A percentile compares a stretch with the other conserved stretches of the same genome.
Evolutionary conservation across 2,113 vertebrate genomes (phyloP).

Genomic region (Aix galericulata): DNA sequence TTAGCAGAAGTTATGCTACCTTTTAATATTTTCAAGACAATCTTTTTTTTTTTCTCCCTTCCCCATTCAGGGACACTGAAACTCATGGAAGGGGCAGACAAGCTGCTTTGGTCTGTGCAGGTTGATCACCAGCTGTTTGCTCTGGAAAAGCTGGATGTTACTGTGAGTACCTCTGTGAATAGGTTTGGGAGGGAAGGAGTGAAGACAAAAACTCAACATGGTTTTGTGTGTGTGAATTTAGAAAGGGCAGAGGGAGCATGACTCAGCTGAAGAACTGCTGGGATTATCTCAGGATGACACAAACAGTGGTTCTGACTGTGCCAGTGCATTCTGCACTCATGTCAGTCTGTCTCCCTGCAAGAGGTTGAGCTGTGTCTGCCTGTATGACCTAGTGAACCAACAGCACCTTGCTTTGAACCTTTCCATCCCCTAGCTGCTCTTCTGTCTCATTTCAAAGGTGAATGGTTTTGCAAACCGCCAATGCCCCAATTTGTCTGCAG

Average conservation of each 20-base stretch:
- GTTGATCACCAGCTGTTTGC: constrained; percentile 98
- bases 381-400: not conserved
- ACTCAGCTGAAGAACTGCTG: not conserved
- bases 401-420: not conserved
- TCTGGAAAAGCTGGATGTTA: constrained; percentile 94
- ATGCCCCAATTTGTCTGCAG: not conserved
- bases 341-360: not conserved
- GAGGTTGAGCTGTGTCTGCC: not conserved
- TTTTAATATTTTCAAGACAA: not conserved
- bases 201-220: not conserved
- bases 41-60: too few species aligned
- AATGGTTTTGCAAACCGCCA: not conserved
- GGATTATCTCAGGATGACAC: not conserved
- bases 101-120: constrained; percentile 94
- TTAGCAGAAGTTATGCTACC: not conserved
- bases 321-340: not conserved
- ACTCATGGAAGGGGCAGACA: constrained; percentile 94
- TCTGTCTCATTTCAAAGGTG: not conserved
- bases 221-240: not conserved
- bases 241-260: not conserved
- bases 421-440: not conserved
- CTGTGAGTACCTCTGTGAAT: constrained; percentile 79
- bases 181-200: not conserved
- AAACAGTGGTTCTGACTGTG: not conserved
- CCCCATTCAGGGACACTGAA: constrained; percentile 87